A percentile compares a stretch with the other conserved stretches of the same genome.
These are phyloP conservation scores for Alviniconcha strummeri DNA, from an alignment of 2,888 invertebrate species.

Conservation along the genomic window DNA sequence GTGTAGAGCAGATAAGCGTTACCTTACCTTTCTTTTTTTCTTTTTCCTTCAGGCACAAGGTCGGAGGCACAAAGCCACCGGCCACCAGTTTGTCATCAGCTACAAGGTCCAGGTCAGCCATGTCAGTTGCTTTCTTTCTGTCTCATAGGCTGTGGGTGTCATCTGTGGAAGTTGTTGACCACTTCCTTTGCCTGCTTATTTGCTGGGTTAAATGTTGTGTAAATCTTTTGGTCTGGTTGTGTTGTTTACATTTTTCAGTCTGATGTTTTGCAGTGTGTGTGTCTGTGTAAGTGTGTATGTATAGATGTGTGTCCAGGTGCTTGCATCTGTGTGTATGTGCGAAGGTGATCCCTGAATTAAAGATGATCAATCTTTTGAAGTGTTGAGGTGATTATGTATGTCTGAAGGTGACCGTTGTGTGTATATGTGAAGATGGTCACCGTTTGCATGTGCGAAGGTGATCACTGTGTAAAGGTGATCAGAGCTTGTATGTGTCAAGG, in stretches of 20 bases:
- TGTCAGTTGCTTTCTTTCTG: background rate
- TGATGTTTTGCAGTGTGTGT: no score
- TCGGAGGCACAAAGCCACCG: constrained; percentile 36
- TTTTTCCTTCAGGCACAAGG: constrained; percentile 52
- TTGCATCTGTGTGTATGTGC: no score
- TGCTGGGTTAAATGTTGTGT: no score
- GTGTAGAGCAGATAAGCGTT: no score
- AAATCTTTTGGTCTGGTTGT: no score
- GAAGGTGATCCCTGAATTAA: no score
- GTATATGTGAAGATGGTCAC: background rate
- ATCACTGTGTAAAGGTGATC: no score
- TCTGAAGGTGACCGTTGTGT: background rate
- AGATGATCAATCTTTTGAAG: no score
- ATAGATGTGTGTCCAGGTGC: background rate
- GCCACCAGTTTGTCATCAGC: constrained; percentile 50
- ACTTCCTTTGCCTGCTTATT: no score
- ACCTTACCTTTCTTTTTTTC: background rate
- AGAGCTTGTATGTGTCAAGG: background rate
- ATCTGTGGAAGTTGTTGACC: background rate
- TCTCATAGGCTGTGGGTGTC: background rate
- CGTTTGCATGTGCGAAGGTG: no score
- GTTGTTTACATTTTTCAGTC: no score
- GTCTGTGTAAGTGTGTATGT: background rate
- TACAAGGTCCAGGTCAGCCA: constrained; percentile 55
- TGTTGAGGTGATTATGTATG: background rate